phyloP scores from a whole-genome alignment of 2,113 vertebrate genomes.

The Planiliza haematocheilus region DNA sequence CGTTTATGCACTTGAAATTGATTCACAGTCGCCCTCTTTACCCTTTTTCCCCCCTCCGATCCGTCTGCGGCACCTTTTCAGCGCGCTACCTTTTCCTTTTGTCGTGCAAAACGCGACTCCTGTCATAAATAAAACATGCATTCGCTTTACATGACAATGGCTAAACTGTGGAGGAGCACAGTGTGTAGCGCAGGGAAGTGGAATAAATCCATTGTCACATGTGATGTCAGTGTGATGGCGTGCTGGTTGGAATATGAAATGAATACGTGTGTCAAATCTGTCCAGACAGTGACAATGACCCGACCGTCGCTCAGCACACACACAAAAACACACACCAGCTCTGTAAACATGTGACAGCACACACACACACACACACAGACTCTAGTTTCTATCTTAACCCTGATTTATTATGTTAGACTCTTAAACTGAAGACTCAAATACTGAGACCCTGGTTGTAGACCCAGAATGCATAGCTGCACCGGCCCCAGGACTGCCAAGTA shows the following conservation, averaged over 20 bases:
- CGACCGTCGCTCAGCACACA: slow-evolving; percentile 27
- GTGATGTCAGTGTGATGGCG: slow-evolving; percentile 58
- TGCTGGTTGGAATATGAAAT: slow-evolving; percentile 39
- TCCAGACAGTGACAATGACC: slow-evolving; percentile 43
- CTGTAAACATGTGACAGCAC: background rate
- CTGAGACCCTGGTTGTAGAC: too few species aligned
- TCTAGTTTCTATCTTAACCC: too few species aligned
- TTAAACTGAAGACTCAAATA: too few species aligned
- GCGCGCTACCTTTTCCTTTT: slow-evolving; percentile 1
- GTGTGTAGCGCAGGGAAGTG: slow-evolving; percentile 17
- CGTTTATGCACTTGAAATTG: slow-evolving; percentile 21
- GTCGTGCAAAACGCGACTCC: slow-evolving; percentile 14
- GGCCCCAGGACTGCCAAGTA: too few species aligned
- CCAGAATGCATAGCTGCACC: too few species aligned
- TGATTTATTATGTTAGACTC: too few species aligned
- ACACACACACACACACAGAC: background rate
- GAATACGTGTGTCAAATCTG: slow-evolving; percentile 51
- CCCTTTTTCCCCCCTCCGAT: background rate
- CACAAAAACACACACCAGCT: background rate
- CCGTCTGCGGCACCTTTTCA: slow-evolving; percentile 3
- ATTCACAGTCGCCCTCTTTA: slow-evolving; percentile 20
- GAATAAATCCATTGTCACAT: slow-evolving; percentile 20
- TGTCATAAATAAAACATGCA: slow-evolving; percentile 34
- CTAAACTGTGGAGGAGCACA: background rate
- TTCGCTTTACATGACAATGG: background rate